phyloP scores from a whole-genome alignment of 2,797 vertebrate genomes.

The Tragelaphus oryx region DNA sequence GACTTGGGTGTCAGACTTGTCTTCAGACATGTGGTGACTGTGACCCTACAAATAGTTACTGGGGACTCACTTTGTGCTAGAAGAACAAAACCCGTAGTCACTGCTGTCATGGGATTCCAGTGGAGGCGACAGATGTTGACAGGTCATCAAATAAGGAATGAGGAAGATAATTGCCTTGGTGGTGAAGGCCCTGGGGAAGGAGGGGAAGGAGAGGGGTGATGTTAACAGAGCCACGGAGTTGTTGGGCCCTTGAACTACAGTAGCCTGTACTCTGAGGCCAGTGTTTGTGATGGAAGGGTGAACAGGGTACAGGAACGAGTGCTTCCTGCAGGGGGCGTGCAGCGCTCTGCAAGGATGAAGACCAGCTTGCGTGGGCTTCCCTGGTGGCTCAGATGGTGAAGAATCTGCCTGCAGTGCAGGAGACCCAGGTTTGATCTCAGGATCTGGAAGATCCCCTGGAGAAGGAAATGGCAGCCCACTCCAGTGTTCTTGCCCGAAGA shows the following conservation, averaged over 20 bases:
- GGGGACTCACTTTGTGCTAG: neutral
- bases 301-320: neutral
- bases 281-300: accelerated
- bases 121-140: neutral
- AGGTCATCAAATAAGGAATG: neutral
- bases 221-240: accelerated
- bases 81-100: neutral
- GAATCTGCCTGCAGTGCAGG: neutral
- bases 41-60: too few relatives aligned
- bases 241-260: neutral
- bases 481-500: neutral
- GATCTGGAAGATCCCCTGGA: neutral
- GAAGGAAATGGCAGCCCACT: neutral
- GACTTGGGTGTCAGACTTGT: neutral
- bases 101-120: neutral
- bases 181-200: neutral
- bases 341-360: neutral
- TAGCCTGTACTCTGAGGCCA: neutral
- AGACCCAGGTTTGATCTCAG: neutral
- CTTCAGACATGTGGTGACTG: accelerated
- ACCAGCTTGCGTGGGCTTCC: neutral
- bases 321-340: neutral
- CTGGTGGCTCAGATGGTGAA: neutral
- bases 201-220: neutral
- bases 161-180: neutral